Conservation (phyloP, 2,888 invertebrate species). For the Netelia virgata region DNA sequence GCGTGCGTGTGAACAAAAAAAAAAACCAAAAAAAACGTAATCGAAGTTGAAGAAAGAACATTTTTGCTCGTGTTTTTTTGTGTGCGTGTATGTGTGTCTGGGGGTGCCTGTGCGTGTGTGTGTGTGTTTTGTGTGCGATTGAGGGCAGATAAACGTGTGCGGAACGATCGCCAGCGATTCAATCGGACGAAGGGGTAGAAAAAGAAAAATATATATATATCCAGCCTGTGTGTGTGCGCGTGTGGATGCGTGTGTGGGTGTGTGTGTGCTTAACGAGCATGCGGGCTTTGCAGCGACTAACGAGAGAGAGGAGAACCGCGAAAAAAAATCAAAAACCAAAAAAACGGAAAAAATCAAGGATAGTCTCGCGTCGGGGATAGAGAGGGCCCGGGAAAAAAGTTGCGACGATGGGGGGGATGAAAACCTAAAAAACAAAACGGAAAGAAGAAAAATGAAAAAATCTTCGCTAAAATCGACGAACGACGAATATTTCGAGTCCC, state of each 20-base stretch:
- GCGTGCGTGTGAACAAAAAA: conserved; percentile 55
- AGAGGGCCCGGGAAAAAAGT: conserved; percentile 37
- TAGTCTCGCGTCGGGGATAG: conserved; percentile 24
- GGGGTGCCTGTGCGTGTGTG: conserved; percentile 42
- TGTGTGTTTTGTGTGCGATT: conserved; percentile 35
- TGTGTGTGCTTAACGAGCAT: conserved; percentile 85
- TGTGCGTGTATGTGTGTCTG: conserved; percentile 67
- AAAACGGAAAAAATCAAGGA: conserved; percentile 40
- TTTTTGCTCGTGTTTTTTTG: conserved; percentile 59
- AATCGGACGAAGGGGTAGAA: no score
- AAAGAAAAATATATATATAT: no score
- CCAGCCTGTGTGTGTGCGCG: conserved; percentile 63
- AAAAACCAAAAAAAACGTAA: conserved; percentile 3
- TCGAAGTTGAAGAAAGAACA: conserved; percentile 35
- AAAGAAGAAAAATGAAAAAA: neutral
- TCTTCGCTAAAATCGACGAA: neutral
- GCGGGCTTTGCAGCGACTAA: conserved; percentile 85
- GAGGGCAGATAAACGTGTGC: neutral
- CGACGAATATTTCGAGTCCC: neutral
- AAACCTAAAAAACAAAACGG: neutral
- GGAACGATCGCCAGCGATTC: no score
- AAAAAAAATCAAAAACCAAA: conserved; percentile 34
- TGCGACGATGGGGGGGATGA: neutral
- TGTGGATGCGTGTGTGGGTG: conserved; percentile 28
- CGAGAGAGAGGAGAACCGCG: conserved; percentile 72